These are phyloP conservation scores for Grammomys surdaster DNA, from an alignment of 2,113 vertebrate genomes.

Conservation along the genomic window DNA sequence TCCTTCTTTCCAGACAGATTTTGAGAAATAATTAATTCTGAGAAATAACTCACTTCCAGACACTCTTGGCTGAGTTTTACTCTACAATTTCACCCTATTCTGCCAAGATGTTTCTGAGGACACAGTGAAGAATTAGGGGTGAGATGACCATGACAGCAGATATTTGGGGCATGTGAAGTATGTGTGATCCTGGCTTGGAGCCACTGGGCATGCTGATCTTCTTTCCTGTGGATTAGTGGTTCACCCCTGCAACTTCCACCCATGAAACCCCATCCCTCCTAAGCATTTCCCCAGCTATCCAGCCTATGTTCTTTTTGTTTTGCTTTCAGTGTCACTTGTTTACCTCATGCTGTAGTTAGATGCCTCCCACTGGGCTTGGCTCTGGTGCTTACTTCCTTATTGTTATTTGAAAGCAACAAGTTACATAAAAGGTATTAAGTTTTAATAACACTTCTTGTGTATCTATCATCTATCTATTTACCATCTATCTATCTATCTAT, in stretches of 20 bases:
- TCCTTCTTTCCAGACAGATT: background rate
- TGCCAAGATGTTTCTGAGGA: slow-evolving; percentile 39
- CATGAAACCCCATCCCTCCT: background rate
- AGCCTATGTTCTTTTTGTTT: background rate
- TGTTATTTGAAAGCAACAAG: slow-evolving; percentile 8
- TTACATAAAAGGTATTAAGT: background rate
- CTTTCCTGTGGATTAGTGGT: background rate
- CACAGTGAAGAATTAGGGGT: slow-evolving; percentile 38
- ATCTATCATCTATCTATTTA: too few relatives aligned
- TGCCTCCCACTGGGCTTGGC: background rate
- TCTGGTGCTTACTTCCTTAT: background rate
- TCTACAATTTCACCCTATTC: background rate
- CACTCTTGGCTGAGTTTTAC: slow-evolving; percentile 44
- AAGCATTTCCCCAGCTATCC: background rate
- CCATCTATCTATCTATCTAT: too few relatives aligned
- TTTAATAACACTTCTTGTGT: background rate
- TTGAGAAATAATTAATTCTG: slow-evolving; percentile 49
- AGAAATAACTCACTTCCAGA: slow-evolving; percentile 40
- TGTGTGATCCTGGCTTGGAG: background rate
- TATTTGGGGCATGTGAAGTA: background rate
- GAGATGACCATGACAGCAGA: background rate
- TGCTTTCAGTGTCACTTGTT: background rate
- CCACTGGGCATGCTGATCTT: background rate
- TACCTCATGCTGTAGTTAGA: background rate
- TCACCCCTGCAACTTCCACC: background rate